Evolutionary conservation across 2,113 vertebrate species (phyloP).

Genomic region (Cavia porcellus): DNA sequence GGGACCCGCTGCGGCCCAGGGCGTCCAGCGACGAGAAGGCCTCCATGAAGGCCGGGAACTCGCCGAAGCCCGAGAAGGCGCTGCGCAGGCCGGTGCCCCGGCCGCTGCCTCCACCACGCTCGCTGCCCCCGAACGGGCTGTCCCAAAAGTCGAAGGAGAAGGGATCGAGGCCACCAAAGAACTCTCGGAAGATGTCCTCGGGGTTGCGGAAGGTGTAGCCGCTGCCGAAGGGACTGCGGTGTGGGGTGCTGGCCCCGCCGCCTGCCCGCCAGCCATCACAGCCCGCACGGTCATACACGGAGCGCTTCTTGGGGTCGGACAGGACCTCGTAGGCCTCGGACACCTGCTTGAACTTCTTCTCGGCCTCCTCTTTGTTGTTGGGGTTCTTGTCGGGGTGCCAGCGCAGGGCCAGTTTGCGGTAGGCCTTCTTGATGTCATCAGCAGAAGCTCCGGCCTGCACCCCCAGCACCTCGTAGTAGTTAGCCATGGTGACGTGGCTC

Average conservation of each 20-base stretch:
- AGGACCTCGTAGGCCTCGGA: constrained; percentile 84
- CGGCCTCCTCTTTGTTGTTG: constrained; percentile 90
- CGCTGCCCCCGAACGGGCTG: background rate
- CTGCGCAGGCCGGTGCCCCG: background rate
- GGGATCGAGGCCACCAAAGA: constrained; percentile 72
- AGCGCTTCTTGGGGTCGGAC: constrained; percentile 80
- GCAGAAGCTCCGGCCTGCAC: constrained; percentile 87
- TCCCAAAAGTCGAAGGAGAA: constrained; percentile 77
- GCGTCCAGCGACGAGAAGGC: constrained; percentile 34
- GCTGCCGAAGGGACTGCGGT: constrained; percentile 8
- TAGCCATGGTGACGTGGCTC: constrained; percentile 76
- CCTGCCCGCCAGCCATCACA: constrained; percentile 57
- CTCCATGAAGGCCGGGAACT: constrained; percentile 72
- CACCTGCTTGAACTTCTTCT: constrained; percentile 87
- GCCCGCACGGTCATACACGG: constrained; percentile 67
- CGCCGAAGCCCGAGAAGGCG: constrained; percentile 50
- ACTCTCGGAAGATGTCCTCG: constrained; percentile 67
- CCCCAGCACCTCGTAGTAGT: constrained; percentile 92
- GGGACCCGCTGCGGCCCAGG: background rate
- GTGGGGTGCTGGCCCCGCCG: background rate
- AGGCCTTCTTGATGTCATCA: constrained; percentile 95
- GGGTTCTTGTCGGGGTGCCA: constrained; percentile 97
- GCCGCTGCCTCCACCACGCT: background rate
- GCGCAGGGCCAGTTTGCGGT: constrained; percentile 93
- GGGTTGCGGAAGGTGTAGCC: constrained; percentile 68